Evolutionary conservation across 1,140 invertebrate species (phyloP), one percentile per base, ranked within the genome.

Genomic region (Caerostris extrusa): DNA sequence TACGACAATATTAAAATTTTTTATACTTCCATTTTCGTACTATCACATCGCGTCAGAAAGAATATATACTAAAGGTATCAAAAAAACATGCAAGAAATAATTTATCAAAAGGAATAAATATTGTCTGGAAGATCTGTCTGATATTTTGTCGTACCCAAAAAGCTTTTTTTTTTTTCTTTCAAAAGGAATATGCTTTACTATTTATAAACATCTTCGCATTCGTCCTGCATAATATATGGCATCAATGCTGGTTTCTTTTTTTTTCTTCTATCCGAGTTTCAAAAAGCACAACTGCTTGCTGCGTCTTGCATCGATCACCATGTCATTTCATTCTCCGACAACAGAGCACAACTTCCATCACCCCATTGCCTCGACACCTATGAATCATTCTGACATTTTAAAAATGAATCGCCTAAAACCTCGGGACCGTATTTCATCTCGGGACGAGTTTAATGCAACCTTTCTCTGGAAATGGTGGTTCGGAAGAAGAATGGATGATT

Each of bases 351-450:
- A 77, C 71, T 77, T 34, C 71, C 71, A 77, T 77, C 71, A 77
- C 71, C 34, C 71, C 71, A 34, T 77, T 77, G 71, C 71, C 71
- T 77, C 71, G 71, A 77, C 71, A 77, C 71, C 71, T 77, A 77
- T 77, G 71, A 77, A 77, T 77, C 71, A 77, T 77, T 77, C 53
- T 77, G 71, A 77, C 71, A 77, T 77, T 77, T 77, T 77, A 50
- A 77, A 77, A 77, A 77, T 77, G 71, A 77, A 77, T 77, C 71
- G 71, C 34, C 34, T 34, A 34, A 34, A 77, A 77, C 50, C 71
- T 53, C 34, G 71, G 71, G 17, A 77, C 71, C 71, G 71, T 77
- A 77, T 77, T 77, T 77, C 71, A 77, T 50, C 71, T 53, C 71
- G 34, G 4, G 34, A 14, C 12, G 12, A 14, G 61, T 77, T 77